These are phyloP conservation scores for Plebejus anna DNA, from an alignment of 2,888 invertebrate genomes.

Conservation along the genomic window DNA sequence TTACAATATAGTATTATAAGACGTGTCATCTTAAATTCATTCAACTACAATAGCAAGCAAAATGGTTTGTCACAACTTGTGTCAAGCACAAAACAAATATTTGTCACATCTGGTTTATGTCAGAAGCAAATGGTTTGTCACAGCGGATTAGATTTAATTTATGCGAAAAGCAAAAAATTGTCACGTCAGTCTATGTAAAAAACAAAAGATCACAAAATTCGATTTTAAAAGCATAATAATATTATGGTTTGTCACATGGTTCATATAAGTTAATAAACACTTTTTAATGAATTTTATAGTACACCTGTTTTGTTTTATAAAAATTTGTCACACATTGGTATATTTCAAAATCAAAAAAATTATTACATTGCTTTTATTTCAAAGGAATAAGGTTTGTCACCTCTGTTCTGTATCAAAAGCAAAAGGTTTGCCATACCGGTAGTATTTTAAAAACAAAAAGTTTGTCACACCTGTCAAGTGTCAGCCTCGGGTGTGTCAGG, in stretches of 20 bases:
- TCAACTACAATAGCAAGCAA: background rate
- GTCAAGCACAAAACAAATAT: background rate
- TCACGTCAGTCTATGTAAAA: background rate
- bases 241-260: background rate
- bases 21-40: no score
- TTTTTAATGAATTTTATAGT: no score
- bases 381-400: background rate
- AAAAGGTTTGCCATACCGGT: background rate
- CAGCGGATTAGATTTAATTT: background rate
- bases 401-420: background rate
- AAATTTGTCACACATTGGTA: background rate
- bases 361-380: no score
- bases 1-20: no score
- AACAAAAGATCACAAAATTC: background rate
- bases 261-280: no score
- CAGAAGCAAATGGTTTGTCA: background rate
- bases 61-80: background rate
- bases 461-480: background rate
- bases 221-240: background rate
- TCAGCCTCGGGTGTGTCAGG: background rate
- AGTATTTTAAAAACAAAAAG: background rate
- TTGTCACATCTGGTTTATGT: background rate
- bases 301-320: background rate
- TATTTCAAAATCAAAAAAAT: background rate
- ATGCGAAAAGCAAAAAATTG: background rate